A percentile compares a stretch with the other conserved stretches of the same genome.
phyloP scores from a whole-genome alignment of 2,113 vertebrate species.

The Prolemur simus region DNA sequence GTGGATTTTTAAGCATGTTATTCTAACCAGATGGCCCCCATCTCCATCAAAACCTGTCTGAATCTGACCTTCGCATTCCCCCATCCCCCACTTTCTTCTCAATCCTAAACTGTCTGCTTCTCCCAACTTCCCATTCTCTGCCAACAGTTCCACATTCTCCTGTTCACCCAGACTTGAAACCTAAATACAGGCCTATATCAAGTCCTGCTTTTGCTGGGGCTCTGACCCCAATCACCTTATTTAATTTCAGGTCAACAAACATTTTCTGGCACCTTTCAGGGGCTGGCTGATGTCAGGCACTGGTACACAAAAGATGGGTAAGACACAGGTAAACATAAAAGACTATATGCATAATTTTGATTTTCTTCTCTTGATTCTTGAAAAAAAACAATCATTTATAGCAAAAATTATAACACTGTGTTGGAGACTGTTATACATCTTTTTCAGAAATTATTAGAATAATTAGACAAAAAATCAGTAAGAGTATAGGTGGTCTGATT shows the following conservation, averaged over 20 bases:
- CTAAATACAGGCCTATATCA: neutral
- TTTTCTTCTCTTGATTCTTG: neutral
- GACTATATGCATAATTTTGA: neutral
- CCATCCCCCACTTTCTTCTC: neutral
- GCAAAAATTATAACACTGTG: neutral
- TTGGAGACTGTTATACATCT: too few species aligned
- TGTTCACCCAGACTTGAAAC: neutral
- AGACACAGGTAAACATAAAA: neutral
- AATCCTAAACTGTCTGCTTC: neutral
- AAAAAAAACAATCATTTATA: neutral
- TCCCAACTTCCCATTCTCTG: neutral
- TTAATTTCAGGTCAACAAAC: neutral
- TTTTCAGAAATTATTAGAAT: too few species aligned
- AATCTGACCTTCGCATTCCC: neutral
- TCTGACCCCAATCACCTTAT: neutral
- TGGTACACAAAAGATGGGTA: neutral
- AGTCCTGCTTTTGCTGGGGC: neutral
- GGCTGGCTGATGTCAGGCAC: neutral
- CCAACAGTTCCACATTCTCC: neutral
- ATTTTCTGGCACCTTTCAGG: neutral
- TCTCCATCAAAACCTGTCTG: neutral
- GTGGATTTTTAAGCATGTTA: neutral
- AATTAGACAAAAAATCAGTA: too few species aligned
- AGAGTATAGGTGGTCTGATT: too few species aligned
- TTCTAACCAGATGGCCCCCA: neutral